phyloP scores from a whole-genome alignment of 2,797 vertebrate species.

The Parambassis ranga region DNA sequence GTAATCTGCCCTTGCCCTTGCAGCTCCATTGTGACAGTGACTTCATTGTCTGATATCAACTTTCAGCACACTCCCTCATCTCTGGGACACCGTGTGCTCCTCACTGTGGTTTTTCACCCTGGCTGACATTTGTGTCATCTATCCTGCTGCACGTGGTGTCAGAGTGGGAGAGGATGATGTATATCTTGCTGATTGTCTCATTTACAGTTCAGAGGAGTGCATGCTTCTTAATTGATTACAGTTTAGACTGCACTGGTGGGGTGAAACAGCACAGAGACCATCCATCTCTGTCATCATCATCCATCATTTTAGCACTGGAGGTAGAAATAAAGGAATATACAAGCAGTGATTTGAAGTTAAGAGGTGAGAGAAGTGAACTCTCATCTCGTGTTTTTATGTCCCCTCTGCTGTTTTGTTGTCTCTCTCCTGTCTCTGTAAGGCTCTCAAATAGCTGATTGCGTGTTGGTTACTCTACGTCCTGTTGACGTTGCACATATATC shows the following conservation, averaged over 20 bases:
- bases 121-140: slow-evolving; percentile 1
- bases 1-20: not conserved
- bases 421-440: not conserved
- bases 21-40: not conserved
- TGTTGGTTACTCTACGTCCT: not conserved
- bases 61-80: not conserved
- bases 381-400: not conserved
- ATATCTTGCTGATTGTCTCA: slow-evolving; percentile 41
- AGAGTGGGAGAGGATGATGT: slow-evolving; percentile 14
- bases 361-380: slow-evolving; percentile 1
- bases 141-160: not conserved
- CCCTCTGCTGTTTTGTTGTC: not conserved
- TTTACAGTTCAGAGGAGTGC: slow-evolving; percentile 34
- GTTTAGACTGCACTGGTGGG: slow-evolving; percentile 25
- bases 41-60: not conserved
- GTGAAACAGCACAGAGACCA: slow-evolving; percentile 9
- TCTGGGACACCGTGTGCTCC: not conserved
- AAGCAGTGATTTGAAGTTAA: not conserved
- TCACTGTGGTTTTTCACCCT: slow-evolving; percentile 1
- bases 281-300: slow-evolving; percentile 36
- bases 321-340: slow-evolving; percentile 23
- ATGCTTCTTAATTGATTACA: slow-evolving; percentile 50
- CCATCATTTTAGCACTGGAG: slow-evolving; percentile 7
- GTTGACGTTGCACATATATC: not conserved
- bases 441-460: not conserved